A percentile compares a stretch with the other conserved stretches of the same genome.
Evolutionary conservation across 2,113 vertebrate genomes (phyloP).

Genomic region (Triplophysa tibetana): DNA sequence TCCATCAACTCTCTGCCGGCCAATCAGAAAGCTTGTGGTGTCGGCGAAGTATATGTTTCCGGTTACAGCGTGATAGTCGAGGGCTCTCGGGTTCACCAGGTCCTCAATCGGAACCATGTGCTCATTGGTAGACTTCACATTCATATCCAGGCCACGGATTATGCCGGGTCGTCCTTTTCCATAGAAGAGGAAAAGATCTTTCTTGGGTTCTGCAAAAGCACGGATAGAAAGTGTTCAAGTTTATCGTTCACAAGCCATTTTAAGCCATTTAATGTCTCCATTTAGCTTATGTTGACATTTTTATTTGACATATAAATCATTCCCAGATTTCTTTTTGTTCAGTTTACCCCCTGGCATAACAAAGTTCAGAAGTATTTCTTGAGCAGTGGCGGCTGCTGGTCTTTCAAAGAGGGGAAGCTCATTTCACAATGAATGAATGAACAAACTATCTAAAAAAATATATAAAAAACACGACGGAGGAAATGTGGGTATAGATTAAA

Average conservation of each 20-base stretch:
- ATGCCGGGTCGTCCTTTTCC: constrained; percentile 96
- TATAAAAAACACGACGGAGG: too few relatives aligned
- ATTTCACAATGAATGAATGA: too few relatives aligned
- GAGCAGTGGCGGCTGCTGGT: too few relatives aligned
- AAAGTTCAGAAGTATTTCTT: too few relatives aligned
- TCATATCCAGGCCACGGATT: constrained; percentile 92
- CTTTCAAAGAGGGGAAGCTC: too few relatives aligned
- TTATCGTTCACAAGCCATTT: background rate
- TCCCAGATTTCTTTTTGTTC: too few relatives aligned
- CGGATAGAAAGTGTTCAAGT: constrained; percentile 60
- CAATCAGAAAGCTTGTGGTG: constrained; percentile 97
- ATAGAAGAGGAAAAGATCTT: constrained; percentile 96
- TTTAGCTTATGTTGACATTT: too few relatives aligned
- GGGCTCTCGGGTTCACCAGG: constrained; percentile 92
- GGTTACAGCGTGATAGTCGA: constrained; percentile 92
- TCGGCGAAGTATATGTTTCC: constrained; percentile 97
- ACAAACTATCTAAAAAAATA: too few relatives aligned
- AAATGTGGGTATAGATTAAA: too few relatives aligned
- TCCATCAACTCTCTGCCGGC: constrained; percentile 93
- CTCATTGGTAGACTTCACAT: constrained; percentile 90
- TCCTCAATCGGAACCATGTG: constrained; percentile 95
- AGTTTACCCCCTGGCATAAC: too few relatives aligned
- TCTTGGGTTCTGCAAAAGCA: constrained; percentile 88
- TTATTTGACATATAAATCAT: too few relatives aligned
- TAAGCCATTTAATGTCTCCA: background rate